These are phyloP conservation scores for Eulemur coronatus DNA, from an alignment of 2,797 vertebrate genomes.

Conservation along the genomic window DNA sequence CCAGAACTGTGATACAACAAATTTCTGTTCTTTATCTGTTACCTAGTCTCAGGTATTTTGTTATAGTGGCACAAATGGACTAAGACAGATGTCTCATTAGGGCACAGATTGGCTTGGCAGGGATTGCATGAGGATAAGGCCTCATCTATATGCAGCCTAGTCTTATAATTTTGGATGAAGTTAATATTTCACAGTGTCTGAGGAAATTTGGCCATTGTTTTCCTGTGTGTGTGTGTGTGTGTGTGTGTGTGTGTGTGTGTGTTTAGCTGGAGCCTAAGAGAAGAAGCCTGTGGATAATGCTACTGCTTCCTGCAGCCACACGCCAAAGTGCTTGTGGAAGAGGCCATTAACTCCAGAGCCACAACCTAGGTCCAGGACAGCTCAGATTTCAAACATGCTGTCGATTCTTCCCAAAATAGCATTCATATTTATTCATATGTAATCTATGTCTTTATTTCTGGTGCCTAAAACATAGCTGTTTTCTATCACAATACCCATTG, in stretches of 20 bases:
- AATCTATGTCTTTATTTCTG: not conserved
- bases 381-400: not conserved
- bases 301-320: not conserved
- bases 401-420: not conserved
- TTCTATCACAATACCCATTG: not conserved
- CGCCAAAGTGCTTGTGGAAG: not conserved
- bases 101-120: not conserved
- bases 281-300: not conserved
- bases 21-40: not conserved
- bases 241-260: not conserved
- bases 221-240: not conserved
- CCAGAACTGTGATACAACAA: not conserved
- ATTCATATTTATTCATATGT: not conserved
- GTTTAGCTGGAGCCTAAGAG: not conserved
- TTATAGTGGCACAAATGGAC: not conserved
- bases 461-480: not conserved
- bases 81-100: not conserved
- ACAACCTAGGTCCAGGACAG: not conserved
- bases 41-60: not conserved
- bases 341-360: not conserved
- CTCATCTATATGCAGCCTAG: not conserved
- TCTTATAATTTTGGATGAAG: not conserved
- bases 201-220: not conserved
- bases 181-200: not conserved
- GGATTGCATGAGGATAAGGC: not conserved